Evolutionary conservation across 2,797 vertebrate species (phyloP).

Genomic region (Cetoscarus ocellatus): DNA sequence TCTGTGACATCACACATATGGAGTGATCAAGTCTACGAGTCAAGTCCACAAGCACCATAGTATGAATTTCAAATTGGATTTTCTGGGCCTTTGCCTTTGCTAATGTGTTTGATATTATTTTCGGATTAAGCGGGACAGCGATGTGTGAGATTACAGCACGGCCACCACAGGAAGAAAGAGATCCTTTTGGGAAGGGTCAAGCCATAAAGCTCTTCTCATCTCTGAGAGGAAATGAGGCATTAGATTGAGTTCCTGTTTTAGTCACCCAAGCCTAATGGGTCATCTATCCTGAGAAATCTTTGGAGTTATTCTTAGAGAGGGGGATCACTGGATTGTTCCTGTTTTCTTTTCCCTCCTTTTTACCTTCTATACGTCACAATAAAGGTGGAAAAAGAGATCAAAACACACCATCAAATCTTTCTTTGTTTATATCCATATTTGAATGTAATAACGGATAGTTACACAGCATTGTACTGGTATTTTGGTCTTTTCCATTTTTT

Average conservation of each 20-base stretch:
- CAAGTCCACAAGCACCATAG: conserved; percentile 39
- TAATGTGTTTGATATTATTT: conserved; percentile 82
- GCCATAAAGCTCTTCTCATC: conserved; percentile 73
- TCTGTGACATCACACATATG: conserved; percentile 58
- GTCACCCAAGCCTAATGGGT: conserved; percentile 78
- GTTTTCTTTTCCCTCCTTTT: conserved; percentile 32
- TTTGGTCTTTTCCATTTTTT: conserved; percentile 1
- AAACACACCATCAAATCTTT: conserved; percentile 2
- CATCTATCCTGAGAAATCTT: conserved; percentile 70
- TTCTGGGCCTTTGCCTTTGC: conserved; percentile 73
- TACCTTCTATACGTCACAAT: conserved; percentile 12
- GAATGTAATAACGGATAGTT: not conserved
- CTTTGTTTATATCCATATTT: not conserved
- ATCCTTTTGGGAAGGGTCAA: conserved; percentile 70
- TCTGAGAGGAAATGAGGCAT: conserved; percentile 82
- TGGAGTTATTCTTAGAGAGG: conserved; percentile 38
- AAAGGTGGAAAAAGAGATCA: conserved; percentile 12
- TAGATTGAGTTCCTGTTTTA: conserved; percentile 80
- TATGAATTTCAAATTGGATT: conserved; percentile 78
- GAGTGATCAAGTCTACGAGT: conserved; percentile 55
- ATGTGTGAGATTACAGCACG: conserved; percentile 78
- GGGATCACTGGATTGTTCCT: conserved; percentile 27
- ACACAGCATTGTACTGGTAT: not conserved
- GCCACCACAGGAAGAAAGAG: conserved; percentile 43
- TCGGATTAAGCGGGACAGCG: conserved; percentile 75